phyloP scores from a whole-genome alignment of 2,888 invertebrate species.

The Cancer borealis region DNA sequence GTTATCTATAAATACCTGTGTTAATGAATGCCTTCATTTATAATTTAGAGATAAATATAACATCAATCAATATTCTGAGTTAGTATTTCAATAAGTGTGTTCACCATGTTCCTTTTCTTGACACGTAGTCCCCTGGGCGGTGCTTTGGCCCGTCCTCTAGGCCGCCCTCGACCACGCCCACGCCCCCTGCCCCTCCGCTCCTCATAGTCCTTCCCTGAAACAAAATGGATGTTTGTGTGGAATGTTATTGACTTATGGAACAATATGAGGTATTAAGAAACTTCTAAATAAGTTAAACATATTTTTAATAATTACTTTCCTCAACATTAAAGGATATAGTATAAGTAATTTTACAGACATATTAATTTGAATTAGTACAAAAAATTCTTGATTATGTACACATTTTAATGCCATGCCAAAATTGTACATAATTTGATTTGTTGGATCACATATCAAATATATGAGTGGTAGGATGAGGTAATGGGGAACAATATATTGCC shows the following conservation, averaged over 20 bases:
- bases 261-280: neutral
- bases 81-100: neutral
- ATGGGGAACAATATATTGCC: too few relatives aligned
- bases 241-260: neutral
- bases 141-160: constrained; percentile 60
- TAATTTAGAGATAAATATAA: neutral
- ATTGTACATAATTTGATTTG: too few relatives aligned
- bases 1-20: neutral
- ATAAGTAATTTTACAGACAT: neutral
- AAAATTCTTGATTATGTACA: neutral
- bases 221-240: neutral
- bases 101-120: constrained; percentile 67
- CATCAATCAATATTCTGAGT: neutral
- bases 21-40: neutral
- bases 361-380: neutral
- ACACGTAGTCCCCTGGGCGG: constrained; percentile 63
- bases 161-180: constrained; percentile 66
- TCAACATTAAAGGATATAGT: neutral
- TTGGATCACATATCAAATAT: too few relatives aligned
- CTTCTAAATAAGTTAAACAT: neutral
- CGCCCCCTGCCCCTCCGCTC: constrained; percentile 69
- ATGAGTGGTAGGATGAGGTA: too few relatives aligned
- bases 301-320: neutral
- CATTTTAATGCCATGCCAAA: neutral
- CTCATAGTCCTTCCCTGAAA: constrained; percentile 66